These are phyloP conservation scores for Rhabdophis nuchalis DNA, from an alignment of 2,797 vertebrate genomes.

Conservation along the genomic window DNA sequence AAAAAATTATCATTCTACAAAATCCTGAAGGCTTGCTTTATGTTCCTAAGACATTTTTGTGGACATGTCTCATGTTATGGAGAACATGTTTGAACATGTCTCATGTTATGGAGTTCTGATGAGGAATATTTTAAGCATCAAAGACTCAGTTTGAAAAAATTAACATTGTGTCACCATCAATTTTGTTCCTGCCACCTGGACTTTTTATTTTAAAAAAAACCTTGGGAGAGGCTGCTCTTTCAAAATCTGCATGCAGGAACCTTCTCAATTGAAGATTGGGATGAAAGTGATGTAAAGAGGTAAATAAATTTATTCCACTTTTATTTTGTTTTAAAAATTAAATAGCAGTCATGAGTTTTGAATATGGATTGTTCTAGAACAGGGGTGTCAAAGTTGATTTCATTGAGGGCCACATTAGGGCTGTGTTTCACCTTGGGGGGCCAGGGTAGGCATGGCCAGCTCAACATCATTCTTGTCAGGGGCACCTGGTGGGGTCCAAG, in stretches of 20 bases:
- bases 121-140: neutral
- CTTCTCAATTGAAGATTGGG: neutral
- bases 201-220: neutral
- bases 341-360: neutral
- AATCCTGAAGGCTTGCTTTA: neutral
- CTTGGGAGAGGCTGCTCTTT: neutral
- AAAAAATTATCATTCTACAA: neutral
- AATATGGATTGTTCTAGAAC: neutral
- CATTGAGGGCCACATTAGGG: no score
- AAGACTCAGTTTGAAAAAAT: neutral
- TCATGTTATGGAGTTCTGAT: neutral
- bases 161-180: neutral
- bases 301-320: neutral
- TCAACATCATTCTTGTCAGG: no score
- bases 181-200: neutral
- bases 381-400: no score
- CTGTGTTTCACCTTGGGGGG: no score
- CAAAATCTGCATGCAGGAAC: neutral
- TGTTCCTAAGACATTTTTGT: neutral
- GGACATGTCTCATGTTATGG: no score
- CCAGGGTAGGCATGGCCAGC: no score
- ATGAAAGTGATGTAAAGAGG: neutral
- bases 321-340: neutral
- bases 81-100: no score
- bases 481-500: no score